These are phyloP conservation scores for Mustela erminea DNA, from an alignment of 2,797 vertebrate species.

Conservation along the genomic window DNA sequence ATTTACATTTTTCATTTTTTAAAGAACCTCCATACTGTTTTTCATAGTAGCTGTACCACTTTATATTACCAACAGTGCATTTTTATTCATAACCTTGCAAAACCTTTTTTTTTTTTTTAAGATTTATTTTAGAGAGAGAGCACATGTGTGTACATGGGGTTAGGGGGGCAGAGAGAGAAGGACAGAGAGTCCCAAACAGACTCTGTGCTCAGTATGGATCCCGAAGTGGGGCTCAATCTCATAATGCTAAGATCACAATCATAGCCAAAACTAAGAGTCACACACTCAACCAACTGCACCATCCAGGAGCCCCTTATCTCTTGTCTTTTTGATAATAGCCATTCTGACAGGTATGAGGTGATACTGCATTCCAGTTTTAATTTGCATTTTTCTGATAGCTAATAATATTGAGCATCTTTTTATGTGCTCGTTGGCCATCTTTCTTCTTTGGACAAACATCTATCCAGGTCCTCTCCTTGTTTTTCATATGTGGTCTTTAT, in stretches of 20 bases:
- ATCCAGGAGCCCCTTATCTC: background rate
- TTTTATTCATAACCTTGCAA: background rate
- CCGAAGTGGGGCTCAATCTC: background rate
- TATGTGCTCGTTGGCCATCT: background rate
- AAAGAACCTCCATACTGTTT: background rate
- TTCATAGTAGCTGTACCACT: background rate
- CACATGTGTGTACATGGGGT: background rate
- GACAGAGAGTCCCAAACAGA: background rate
- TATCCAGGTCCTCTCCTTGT: background rate
- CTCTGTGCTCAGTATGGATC: background rate
- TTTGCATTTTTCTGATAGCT: background rate
- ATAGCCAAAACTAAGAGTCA: background rate
- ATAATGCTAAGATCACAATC: background rate
- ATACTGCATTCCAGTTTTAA: background rate
- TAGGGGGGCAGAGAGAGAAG: background rate
- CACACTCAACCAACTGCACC: background rate
- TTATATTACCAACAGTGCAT: background rate
- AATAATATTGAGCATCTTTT: background rate
- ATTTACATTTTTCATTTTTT: background rate
- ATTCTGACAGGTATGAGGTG: background rate
- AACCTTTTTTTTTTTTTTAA: background rate
- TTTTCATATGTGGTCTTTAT: background rate
- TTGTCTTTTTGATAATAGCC: background rate
- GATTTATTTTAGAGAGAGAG: background rate
- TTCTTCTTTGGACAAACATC: background rate